Evolutionary conservation across 1,140 invertebrate genomes (phyloP).

Genomic region (Eubasilissa regina): DNA sequence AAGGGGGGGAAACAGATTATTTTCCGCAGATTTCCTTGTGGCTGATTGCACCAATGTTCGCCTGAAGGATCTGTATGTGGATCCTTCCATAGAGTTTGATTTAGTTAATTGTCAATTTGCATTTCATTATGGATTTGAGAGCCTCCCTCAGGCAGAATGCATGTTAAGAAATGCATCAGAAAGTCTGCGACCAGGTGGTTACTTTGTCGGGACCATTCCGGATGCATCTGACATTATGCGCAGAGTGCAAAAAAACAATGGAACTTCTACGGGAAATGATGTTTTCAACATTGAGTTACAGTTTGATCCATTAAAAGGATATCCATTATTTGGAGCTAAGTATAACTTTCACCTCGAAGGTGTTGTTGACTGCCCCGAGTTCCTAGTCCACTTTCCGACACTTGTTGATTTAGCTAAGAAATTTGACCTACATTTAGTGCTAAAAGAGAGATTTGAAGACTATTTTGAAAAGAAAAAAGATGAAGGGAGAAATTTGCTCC

Average conservation of each 20-base stretch:
- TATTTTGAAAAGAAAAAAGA: conserved; percentile 82
- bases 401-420: conserved; percentile 88
- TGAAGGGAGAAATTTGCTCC: conserved; percentile 78
- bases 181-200: conserved; percentile 90
- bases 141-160: conserved; percentile 88
- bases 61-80: conserved; percentile 80
- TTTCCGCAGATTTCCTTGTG: conserved; percentile 92
- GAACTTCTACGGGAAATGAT: conserved; percentile 88
- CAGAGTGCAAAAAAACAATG: conserved; percentile 74
- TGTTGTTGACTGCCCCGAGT: conserved; percentile 98
- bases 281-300: conserved; percentile 88
- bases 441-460: conserved; percentile 84
- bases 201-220: conserved; percentile 97
- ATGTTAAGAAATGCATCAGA: conserved; percentile 96
- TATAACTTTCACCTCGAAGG: conserved; percentile 97
- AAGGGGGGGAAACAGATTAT: conserved; percentile 72
- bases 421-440: conserved; percentile 85
- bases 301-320: conserved; percentile 78
- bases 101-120: conserved; percentile 98
- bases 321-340: conserved; percentile 95
- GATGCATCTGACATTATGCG: conserved; percentile 92
- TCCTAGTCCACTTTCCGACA: conserved; percentile 94
- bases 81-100: conserved; percentile 86
- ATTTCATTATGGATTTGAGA: conserved; percentile 97
- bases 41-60: conserved; percentile 93